Conservation (phyloP, 2,888 invertebrate genomes). For the Sinodicranocentrus sp. region DNA sequence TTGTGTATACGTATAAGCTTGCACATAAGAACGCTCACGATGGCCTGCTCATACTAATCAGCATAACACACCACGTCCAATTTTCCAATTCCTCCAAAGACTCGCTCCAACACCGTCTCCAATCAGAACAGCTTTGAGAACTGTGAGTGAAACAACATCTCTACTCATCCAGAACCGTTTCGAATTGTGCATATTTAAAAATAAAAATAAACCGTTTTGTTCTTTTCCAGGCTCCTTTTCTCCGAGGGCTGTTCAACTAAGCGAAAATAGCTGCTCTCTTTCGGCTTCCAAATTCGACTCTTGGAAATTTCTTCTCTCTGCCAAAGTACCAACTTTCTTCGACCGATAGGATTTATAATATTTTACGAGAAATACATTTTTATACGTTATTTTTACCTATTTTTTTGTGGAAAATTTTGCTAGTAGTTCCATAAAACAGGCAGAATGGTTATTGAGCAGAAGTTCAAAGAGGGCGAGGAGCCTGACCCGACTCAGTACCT, state of each 20-base stretch:
- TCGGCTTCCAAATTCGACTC: background rate
- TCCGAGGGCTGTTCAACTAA: conserved; percentile 63
- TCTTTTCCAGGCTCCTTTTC: conserved; percentile 55
- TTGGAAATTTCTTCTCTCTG: background rate
- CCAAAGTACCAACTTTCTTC: background rate
- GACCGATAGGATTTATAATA: background rate
- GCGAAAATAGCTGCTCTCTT: conserved; percentile 32
- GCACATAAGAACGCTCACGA: too few species aligned
- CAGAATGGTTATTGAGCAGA: conserved; percentile 73
- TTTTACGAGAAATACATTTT: conserved; percentile 34
- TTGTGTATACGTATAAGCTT: too few species aligned
- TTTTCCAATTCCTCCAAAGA: background rate
- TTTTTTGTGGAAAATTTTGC: background rate
- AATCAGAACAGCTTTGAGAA: conserved; percentile 67
- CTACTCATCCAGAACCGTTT: conserved; percentile 50
- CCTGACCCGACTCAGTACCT: conserved; percentile 97
- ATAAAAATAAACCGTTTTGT: background rate
- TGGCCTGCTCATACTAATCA: too few species aligned
- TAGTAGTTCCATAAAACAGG: background rate
- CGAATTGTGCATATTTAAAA: conserved; percentile 5
- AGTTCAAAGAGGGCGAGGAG: conserved; percentile 80
- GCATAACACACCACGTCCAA: background rate
- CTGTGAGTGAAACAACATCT: conserved; percentile 52
- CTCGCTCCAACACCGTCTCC: background rate
- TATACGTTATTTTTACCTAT: conserved; percentile 18